Conservation (phyloP, 1,140 invertebrate genomes). For the Megalonaias nervosa region DNA sequence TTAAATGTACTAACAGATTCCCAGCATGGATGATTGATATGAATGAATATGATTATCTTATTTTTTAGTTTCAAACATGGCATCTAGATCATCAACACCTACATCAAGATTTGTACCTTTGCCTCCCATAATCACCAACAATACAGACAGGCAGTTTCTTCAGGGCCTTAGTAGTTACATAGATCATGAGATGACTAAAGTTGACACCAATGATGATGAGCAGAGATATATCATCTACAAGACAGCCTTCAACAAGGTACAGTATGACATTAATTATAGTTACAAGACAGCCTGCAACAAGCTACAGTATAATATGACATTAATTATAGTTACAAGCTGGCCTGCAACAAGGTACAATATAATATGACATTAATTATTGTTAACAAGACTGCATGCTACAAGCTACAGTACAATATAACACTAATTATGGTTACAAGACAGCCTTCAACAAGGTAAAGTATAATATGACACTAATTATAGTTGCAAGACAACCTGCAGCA, state of each 20-base stretch:
- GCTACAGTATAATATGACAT: constrained; percentile 39
- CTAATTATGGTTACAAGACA: too few species aligned
- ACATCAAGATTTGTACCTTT: constrained; percentile 48
- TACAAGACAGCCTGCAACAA: constrained; percentile 63
- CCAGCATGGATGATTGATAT: too few species aligned
- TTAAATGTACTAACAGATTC: too few species aligned
- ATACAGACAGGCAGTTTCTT: constrained; percentile 62
- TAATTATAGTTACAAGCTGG: not conserved
- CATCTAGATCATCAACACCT: constrained; percentile 39
- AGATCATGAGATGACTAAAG: constrained; percentile 57
- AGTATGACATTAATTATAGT: not conserved
- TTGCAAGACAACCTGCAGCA: too few species aligned
- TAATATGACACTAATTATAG: too few species aligned
- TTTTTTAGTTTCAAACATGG: too few species aligned
- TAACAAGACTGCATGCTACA: too few species aligned
- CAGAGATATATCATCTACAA: constrained; percentile 67
- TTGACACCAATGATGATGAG: constrained; percentile 59
- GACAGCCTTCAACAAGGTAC: constrained; percentile 67
- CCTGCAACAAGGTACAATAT: too few species aligned
- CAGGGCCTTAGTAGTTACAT: constrained; percentile 61
- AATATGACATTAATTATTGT: too few species aligned
- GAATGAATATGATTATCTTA: too few species aligned
- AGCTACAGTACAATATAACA: too few species aligned
- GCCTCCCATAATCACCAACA: constrained; percentile 66
- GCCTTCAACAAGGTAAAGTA: too few species aligned